A percentile compares a stretch with the other conserved stretches of the same genome.
phyloP scores from a whole-genome alignment of 2,797 vertebrate species.

The Cossypha niveicapilla region DNA sequence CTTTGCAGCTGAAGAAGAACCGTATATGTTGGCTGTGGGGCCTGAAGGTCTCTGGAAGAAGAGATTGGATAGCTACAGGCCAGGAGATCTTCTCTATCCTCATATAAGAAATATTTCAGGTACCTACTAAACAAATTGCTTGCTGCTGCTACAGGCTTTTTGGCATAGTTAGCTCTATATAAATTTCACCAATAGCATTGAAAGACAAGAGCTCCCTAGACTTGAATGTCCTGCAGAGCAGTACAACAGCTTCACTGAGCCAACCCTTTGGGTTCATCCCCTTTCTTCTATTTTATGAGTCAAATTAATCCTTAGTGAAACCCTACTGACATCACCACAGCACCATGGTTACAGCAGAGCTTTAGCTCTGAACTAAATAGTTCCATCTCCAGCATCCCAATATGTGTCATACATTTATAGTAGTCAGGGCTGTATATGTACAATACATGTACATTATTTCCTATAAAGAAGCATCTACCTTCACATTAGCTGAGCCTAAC shows the following conservation, averaged over 20 bases:
- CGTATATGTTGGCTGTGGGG: constrained; percentile 69
- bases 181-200: neutral
- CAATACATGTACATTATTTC: neutral
- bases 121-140: constrained; percentile 17
- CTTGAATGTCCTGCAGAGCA: neutral
- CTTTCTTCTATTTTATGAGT: neutral
- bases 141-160: neutral
- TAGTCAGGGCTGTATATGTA: neutral
- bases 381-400: neutral
- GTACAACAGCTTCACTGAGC: neutral
- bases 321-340: neutral
- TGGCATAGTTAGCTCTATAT: neutral
- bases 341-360: neutral
- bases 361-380: neutral
- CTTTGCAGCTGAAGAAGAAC: constrained; percentile 64
- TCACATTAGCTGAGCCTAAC: neutral
- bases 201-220: neutral
- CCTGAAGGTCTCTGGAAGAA: constrained; percentile 75
- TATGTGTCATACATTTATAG: neutral
- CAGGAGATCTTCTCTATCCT: constrained; percentile 60
- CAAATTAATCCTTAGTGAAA: neutral
- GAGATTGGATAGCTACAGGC: constrained; percentile 65
- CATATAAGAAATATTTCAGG: constrained; percentile 70
- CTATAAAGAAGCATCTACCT: neutral
- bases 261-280: neutral